These are phyloP conservation scores for Morbakka virulenta DNA, from an alignment of 30 jellyfish, hydroid and myxozoan genomes.

Conservation along the genomic window DNA sequence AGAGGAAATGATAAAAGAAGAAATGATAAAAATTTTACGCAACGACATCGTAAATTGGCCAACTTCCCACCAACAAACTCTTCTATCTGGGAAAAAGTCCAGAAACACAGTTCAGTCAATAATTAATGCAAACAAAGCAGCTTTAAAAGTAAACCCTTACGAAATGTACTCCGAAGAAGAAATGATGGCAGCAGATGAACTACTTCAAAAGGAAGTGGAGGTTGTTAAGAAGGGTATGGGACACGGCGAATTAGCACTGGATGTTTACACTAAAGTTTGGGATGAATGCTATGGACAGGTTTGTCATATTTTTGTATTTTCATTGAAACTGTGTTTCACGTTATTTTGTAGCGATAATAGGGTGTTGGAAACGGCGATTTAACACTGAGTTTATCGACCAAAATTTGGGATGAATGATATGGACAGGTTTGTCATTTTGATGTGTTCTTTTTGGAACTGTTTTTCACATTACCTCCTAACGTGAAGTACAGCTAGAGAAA, in stretches of 20 bases:
- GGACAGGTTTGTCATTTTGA: conserved; percentile 27
- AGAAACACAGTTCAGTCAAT: conserved; percentile 56
- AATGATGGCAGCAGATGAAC: conserved; percentile 62
- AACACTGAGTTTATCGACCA: conserved; percentile 70
- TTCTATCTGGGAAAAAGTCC: conserved; percentile 63
- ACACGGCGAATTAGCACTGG: conserved; percentile 80
- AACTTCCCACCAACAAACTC: conserved; percentile 52
- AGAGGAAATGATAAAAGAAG: conserved; percentile 91
- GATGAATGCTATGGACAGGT: conserved; percentile 99
- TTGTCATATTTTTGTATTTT: background rate
- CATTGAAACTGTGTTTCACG: background rate
- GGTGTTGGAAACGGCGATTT: conserved; percentile 81
- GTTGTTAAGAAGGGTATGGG: conserved; percentile 70
- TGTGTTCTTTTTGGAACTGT: background rate
- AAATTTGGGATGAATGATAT: conserved; percentile 68
- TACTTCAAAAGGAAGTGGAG: conserved; percentile 68
- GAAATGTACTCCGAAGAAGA: conserved; percentile 80
- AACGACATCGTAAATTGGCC: conserved; percentile 80
- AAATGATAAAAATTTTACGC: conserved; percentile 89
- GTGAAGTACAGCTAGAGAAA: no score
- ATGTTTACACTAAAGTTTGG: conserved; percentile 94
- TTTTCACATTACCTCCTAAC: no score
- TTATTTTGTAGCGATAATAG: conserved; percentile 2
- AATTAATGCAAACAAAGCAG: conserved; percentile 58
- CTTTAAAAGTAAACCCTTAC: conserved; percentile 68